phyloP scores from a whole-genome alignment of 2,113 vertebrate genomes.

The Nannobrachium achirus region DNA sequence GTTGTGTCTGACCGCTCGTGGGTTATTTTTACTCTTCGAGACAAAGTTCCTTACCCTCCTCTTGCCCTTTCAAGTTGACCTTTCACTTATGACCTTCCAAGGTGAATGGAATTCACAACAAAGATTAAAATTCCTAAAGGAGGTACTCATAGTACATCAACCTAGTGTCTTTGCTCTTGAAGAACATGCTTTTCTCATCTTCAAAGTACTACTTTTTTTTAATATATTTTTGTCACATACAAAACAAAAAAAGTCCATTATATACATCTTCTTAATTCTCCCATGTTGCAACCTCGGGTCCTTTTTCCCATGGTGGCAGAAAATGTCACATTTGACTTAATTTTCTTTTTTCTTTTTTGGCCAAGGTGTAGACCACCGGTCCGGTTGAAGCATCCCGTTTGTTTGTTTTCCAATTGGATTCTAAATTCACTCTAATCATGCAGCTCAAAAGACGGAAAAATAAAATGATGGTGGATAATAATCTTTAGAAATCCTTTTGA shows the following conservation, averaged over 20 bases:
- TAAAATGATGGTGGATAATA: slow-evolving; percentile 49
- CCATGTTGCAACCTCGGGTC: slow-evolving; percentile 64
- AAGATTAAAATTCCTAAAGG: slow-evolving; percentile 78
- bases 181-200: slow-evolving; percentile 80
- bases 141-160: slow-evolving; percentile 68
- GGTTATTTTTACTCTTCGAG: slow-evolving; percentile 56
- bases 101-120: slow-evolving; percentile 80
- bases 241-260: slow-evolving; percentile 82
- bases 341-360: slow-evolving; percentile 37
- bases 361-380: slow-evolving; percentile 53
- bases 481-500: slow-evolving; percentile 59
- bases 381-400: slow-evolving; percentile 57
- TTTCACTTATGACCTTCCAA: slow-evolving; percentile 70
- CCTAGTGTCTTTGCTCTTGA: slow-evolving; percentile 60
- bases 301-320: slow-evolving; percentile 59
- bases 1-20: slow-evolving; percentile 31
- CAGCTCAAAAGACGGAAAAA: slow-evolving; percentile 65
- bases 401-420: slow-evolving; percentile 39
- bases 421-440: slow-evolving; percentile 69
- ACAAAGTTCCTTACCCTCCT: slow-evolving; percentile 46
- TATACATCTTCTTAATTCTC: slow-evolving; percentile 76
- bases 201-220: slow-evolving; percentile 74
- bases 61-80: slow-evolving; percentile 60
- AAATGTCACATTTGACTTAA: slow-evolving; percentile 38
- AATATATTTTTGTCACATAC: slow-evolving; percentile 73